phyloP scores from a whole-genome alignment of 1,140 invertebrate genomes.

The Bactericera cockerelli region DNA sequence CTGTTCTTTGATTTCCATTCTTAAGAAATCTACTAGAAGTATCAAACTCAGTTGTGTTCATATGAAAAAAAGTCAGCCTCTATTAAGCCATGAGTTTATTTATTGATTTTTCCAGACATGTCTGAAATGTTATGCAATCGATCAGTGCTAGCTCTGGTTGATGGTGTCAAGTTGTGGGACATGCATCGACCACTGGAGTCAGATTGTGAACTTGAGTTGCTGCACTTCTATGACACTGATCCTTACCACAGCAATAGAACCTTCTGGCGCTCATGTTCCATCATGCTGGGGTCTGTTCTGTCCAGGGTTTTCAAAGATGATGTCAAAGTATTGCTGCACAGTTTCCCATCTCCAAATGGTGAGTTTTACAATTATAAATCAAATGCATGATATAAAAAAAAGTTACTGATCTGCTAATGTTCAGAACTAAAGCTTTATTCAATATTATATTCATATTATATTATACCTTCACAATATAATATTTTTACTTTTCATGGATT shows the following conservation, averaged over 20 bases:
- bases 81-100: too few species aligned
- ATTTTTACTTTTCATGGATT: too few species aligned
- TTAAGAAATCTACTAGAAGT: too few species aligned
- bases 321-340: slow-evolving; percentile 58
- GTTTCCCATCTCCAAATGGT: slow-evolving; percentile 68
- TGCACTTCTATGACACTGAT: slow-evolving; percentile 57
- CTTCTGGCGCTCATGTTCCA: slow-evolving; percentile 84
- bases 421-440: too few species aligned
- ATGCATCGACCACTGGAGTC: slow-evolving; percentile 73
- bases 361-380: too few species aligned
- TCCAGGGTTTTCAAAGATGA: slow-evolving; percentile 64
- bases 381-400: too few species aligned
- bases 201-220: slow-evolving; percentile 62
- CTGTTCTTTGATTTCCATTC: too few species aligned
- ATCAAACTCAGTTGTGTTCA: too few species aligned
- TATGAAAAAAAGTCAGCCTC: too few species aligned
- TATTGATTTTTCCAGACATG: slow-evolving; percentile 50
- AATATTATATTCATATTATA: too few species aligned
- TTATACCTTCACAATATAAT: too few species aligned
- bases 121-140: slow-evolving; percentile 51
- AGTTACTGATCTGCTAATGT: too few species aligned
- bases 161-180: slow-evolving; percentile 68
- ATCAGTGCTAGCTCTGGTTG: slow-evolving; percentile 63
- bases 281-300: slow-evolving; percentile 64
- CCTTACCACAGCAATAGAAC: slow-evolving; percentile 53